Evolutionary conservation across 1,140 invertebrate species (phyloP).

Genomic region (Tetramorium simillimum): DNA sequence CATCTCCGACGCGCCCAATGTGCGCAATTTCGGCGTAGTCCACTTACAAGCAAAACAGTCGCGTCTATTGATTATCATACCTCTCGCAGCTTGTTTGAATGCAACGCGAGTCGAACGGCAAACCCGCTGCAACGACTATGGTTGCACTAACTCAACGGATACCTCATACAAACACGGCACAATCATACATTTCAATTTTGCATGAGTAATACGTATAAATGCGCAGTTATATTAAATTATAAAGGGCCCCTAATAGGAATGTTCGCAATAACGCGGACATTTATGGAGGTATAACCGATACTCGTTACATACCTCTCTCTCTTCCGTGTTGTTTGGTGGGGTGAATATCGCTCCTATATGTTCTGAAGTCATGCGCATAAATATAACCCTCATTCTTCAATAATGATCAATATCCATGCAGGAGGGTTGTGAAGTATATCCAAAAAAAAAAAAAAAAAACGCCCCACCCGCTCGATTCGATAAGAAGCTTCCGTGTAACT

Average conservation of each 20-base stretch:
- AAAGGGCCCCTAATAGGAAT: constrained; percentile 53
- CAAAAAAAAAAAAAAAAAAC: constrained; percentile 23
- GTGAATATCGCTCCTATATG: constrained; percentile 12
- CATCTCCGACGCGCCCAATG: constrained; percentile 23
- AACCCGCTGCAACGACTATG: constrained; percentile 36
- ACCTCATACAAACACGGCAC: constrained; percentile 17
- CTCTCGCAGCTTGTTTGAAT: constrained; percentile 23
- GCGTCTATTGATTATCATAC: constrained; percentile 50
- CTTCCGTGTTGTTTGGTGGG: neutral
- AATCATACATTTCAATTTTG: constrained; percentile 44
- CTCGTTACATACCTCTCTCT: constrained; percentile 16
- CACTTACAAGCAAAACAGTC: constrained; percentile 41
- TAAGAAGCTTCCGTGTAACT: constrained; percentile 22
- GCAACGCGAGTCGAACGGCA: constrained; percentile 18
- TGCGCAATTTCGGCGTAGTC: constrained; percentile 31
- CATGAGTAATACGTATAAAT: constrained; percentile 33
- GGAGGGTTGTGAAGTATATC: neutral
- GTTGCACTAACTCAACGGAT: constrained; percentile 54
- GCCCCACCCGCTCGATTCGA: neutral
- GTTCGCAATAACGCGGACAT: constrained; percentile 53
- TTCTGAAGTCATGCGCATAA: constrained; percentile 38
- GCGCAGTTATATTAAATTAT: constrained; percentile 59
- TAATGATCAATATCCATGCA: constrained; percentile 32
- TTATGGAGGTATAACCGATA: constrained; percentile 55
- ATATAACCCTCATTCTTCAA: constrained; percentile 22